These are phyloP conservation scores for Merops nubicus DNA, from an alignment of 2,113 vertebrate species.

Conservation along the genomic window DNA sequence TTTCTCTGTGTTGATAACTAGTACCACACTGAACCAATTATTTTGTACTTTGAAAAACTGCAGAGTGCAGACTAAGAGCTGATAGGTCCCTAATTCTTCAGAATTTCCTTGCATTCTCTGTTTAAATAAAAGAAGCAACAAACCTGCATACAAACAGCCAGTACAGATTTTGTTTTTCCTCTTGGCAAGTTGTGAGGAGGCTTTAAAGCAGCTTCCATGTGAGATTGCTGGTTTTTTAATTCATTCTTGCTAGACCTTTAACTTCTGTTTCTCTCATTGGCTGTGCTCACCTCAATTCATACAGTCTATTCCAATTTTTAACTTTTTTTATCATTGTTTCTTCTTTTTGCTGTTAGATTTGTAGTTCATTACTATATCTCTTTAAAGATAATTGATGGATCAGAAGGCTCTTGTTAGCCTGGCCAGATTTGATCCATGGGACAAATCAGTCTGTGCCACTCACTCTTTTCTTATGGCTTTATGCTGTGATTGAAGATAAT, in stretches of 20 bases:
- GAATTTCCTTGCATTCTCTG: background rate
- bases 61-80: background rate
- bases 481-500: background rate
- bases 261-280: background rate
- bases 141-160: background rate
- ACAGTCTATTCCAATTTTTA: background rate
- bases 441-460: background rate
- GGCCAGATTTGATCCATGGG: background rate
- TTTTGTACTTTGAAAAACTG: background rate
- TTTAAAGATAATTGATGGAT: background rate
- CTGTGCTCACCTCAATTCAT: background rate
- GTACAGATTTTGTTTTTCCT: background rate
- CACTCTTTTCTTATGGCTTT: background rate
- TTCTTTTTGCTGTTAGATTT: background rate
- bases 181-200: background rate
- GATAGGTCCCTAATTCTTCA: background rate
- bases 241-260: background rate
- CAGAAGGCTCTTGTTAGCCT: background rate
- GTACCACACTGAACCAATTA: background rate
- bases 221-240: background rate
- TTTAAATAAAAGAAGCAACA: background rate
- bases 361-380: background rate
- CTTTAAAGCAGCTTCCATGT: background rate
- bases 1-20: background rate
- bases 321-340: background rate